Evolutionary conservation across 2,113 vertebrate genomes (phyloP).

Genomic region (Python bivittatus): DNA sequence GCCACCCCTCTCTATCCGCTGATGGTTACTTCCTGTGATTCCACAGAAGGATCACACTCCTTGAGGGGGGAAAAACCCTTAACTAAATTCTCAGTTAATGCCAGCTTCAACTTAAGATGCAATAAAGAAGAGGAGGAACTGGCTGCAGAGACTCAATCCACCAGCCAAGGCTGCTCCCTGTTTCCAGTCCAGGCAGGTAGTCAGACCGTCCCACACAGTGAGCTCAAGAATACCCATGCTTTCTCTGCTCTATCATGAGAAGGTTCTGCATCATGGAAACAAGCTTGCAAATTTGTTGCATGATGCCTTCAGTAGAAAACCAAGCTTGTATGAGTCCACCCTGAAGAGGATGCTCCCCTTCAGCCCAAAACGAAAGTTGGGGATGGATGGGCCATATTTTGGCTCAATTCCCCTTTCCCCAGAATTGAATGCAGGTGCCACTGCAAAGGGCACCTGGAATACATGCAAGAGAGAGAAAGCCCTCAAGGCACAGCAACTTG

Average conservation of each 20-base stretch:
- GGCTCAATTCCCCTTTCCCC: not conserved
- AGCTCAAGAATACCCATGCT: not conserved
- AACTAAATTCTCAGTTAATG: not conserved
- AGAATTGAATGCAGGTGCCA: not conserved
- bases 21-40: not conserved
- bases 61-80: not conserved
- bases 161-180: not conserved
- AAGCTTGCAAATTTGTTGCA: not conserved
- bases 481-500: not conserved
- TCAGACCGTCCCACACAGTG: not conserved
- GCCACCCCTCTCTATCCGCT: not conserved
- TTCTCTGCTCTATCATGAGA: not conserved
- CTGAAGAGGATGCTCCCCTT: not conserved
- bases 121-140: not conserved
- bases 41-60: not conserved
- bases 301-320: not conserved
- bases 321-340: slow-evolving; percentile 7
- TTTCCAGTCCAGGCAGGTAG: not conserved
- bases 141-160: not conserved
- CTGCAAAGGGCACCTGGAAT: not conserved
- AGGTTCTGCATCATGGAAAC: not conserved
- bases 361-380: not conserved
- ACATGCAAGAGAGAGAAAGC: slow-evolving; percentile 11
- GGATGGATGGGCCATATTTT: not conserved
- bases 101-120: not conserved